These are phyloP conservation scores for Hyaena hyaena DNA, from an alignment of 2,113 vertebrate genomes.

Conservation along the genomic window DNA sequence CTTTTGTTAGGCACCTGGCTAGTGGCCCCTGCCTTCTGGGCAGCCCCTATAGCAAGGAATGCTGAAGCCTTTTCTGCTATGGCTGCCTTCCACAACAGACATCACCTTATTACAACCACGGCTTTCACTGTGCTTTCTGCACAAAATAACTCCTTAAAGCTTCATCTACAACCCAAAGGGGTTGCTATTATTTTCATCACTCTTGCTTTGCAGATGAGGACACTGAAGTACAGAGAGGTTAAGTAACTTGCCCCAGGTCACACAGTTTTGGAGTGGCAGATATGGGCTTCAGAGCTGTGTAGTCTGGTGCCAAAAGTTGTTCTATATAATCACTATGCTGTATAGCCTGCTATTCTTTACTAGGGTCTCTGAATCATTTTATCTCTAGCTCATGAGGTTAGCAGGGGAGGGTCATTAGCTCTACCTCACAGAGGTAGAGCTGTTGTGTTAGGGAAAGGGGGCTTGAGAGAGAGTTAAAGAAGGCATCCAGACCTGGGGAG, in stretches of 20 bases:
- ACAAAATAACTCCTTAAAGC: not conserved
- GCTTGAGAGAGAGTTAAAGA: not conserved
- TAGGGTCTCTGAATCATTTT: not conserved
- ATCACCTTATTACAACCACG: not conserved
- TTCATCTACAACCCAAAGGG: not conserved
- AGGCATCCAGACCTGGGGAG: not conserved
- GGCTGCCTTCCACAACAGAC: not conserved
- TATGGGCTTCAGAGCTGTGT: not conserved
- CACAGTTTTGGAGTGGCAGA: not conserved
- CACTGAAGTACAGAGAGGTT: conserved; percentile 19
- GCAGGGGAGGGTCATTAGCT: not conserved
- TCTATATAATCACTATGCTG: not conserved
- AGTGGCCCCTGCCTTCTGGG: not conserved
- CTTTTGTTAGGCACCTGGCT: not conserved
- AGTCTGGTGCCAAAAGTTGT: not conserved
- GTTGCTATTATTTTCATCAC: not conserved
- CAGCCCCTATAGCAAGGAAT: not conserved
- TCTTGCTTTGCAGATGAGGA: conserved; percentile 17
- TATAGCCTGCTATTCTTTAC: not conserved
- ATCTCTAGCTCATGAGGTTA: not conserved
- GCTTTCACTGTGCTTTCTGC: not conserved
- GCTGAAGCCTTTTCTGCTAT: not conserved
- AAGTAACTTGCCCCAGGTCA: not conserved
- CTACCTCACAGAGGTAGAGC: not conserved
- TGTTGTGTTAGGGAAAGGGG: not conserved